Evolutionary conservation across 1,140 invertebrate genomes (phyloP).

Genomic region (Stratiolaelaps scimitus): DNA sequence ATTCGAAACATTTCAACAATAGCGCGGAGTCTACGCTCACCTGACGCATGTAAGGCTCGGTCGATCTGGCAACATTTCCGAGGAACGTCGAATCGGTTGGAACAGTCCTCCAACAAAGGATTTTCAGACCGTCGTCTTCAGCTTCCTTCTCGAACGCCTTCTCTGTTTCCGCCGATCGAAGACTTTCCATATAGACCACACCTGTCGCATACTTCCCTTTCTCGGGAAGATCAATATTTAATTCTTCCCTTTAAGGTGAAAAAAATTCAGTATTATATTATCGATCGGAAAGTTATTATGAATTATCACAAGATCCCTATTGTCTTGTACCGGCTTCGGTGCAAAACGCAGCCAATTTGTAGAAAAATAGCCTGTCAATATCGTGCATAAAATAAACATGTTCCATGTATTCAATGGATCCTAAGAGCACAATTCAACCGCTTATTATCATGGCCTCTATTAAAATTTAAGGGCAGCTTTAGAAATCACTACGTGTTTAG

Average conservation of each 20-base stretch:
- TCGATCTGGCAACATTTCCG: constrained; percentile 75
- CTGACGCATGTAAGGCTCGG: constrained; percentile 89
- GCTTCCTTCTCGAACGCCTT: constrained; percentile 65
- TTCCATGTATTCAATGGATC: too few relatives aligned
- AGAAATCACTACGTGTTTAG: too few relatives aligned
- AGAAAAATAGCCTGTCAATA: too few relatives aligned
- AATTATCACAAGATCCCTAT: too few relatives aligned
- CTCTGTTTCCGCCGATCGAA: constrained; percentile 65
- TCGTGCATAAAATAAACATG: too few relatives aligned
- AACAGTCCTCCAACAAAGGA: constrained; percentile 81
- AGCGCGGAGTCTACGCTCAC: constrained; percentile 63
- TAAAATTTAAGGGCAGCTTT: too few relatives aligned
- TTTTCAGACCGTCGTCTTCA: constrained; percentile 59
- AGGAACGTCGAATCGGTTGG: constrained; percentile 70
- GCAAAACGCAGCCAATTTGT: too few relatives aligned
- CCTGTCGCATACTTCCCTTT: constrained; percentile 87
- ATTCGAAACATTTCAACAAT: too few relatives aligned
- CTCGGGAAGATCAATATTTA: constrained; percentile 65
- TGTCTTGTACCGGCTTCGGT: too few relatives aligned
- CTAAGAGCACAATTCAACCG: too few relatives aligned
- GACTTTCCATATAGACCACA: constrained; percentile 78
- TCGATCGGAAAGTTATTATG: background rate
- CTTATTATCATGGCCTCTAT: too few relatives aligned
- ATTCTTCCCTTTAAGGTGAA: constrained; percentile 53
- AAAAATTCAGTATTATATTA: constrained; percentile 34